Evolutionary conservation across 2,113 vertebrate genomes (phyloP).

Genomic region (Emydura subglobosa): DNA sequence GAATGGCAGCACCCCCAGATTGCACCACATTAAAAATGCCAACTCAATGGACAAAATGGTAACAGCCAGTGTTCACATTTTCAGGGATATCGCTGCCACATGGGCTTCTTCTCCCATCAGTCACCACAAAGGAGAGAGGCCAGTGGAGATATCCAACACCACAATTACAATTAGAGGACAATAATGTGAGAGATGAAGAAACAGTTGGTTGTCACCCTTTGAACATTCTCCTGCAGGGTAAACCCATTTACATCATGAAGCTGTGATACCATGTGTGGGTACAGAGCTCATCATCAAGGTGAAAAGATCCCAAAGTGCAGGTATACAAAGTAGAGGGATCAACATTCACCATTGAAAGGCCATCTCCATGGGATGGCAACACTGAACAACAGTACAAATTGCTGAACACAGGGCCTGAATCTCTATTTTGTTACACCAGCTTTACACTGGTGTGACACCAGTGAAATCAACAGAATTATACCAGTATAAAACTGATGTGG

Average conservation of each 20-base stretch:
- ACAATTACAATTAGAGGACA: not conserved
- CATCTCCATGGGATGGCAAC: not conserved
- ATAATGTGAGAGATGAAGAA: not conserved
- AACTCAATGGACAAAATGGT: not conserved
- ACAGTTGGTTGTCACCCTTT: accelerated
- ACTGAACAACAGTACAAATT: not conserved
- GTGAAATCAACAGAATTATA: not conserved
- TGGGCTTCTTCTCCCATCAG: not conserved
- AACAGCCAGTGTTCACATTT: not conserved
- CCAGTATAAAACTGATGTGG: not conserved
- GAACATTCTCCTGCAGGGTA: not conserved
- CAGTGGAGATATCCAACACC: not conserved
- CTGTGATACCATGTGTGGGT: not conserved
- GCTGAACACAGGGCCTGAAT: not conserved
- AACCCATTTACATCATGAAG: not conserved
- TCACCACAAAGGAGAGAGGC: not conserved
- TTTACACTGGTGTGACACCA: not conserved
- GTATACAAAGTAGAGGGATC: not conserved
- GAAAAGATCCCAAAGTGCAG: not conserved
- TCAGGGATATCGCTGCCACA: not conserved
- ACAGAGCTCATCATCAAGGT: not conserved
- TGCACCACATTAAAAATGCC: not conserved
- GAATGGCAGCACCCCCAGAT: not conserved
- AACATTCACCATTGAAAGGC: not conserved
- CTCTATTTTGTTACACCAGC: not conserved